Evolutionary conservation across 2,888 invertebrate species (phyloP), one percentile per base, ranked within the genome.

Genomic region (Melieria crassipennis): DNA sequence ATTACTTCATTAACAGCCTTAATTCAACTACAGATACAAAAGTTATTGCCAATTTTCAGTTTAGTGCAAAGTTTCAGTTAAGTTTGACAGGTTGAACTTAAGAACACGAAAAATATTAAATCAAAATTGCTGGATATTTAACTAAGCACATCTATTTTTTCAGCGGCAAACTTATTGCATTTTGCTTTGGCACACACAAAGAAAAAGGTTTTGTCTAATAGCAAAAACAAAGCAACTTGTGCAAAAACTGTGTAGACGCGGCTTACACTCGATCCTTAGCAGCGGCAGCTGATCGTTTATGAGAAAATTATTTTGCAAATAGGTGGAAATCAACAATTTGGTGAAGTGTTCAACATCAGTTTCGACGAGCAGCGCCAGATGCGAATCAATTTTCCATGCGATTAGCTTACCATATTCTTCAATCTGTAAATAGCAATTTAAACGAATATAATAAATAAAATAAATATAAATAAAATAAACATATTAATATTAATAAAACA

Each of bases 251-350:
- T 56, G 46, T 55, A 10, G 45, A n/a, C 56, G 58, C 66, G 71
- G 72, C 75, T 89, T 88, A 94, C 94, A 93, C 89, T 94, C 92
- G 84, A 94, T 90, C 83, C 93, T 90, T 70, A 92, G 89, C 73
- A 95, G 89, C 79, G 92, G 90, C 79, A 95, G 87, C 79, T 92
- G 91, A 85, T 94, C 93, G 83, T 94, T 94, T 79, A 95, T 91
- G 78, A 91, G 90, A 81, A 93, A 90, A 83, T 91, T 88, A 79
- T 91, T 91, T 79, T 91, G 90, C 82, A 93, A 90, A 85, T 93
- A 92, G 79, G 91, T 90, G 75, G 91, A 90, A 63, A 92, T 91
- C 75, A 94, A 89, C 78, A 91, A 89, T 79, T 86, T 82, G 73
- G 93, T 91, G 62, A 95, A 89, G 79, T 92, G 91, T 80, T 92